Conservation (phyloP, 2,113 vertebrate genomes). For the Mormyrus lacerda region DNA sequence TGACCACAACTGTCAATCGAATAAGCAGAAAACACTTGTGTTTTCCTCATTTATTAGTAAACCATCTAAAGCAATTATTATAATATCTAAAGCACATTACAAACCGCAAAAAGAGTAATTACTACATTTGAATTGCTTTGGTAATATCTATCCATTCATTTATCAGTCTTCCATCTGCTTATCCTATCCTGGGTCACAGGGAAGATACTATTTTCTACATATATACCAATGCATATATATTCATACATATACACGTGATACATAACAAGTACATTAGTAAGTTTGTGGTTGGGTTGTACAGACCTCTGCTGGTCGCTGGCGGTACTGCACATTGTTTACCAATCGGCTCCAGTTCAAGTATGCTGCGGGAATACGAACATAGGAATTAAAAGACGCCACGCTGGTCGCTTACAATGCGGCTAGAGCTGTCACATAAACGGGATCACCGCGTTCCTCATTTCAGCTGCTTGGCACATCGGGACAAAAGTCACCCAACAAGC, state of each 20-base stretch:
- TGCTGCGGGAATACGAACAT: background rate
- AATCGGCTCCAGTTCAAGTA: background rate
- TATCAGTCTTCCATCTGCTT: background rate
- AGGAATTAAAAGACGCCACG: background rate
- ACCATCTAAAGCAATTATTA: background rate
- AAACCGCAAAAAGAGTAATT: background rate
- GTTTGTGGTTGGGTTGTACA: background rate
- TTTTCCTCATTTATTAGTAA: background rate
- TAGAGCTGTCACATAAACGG: background rate
- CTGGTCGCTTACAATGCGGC: background rate
- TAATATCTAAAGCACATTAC: background rate
- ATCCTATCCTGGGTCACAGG: background rate
- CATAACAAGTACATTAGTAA: background rate
- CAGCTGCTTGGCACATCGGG: background rate
- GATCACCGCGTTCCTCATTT: background rate
- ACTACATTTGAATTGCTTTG: background rate
- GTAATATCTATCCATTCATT: background rate
- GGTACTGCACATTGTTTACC: conserved; percentile 38
- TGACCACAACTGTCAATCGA: background rate
- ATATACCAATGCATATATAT: background rate
- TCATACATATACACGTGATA: background rate
- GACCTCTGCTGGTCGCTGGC: conserved; percentile 17
- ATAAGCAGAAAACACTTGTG: background rate
- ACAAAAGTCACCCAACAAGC: background rate
- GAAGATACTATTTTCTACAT: background rate